Evolutionary conservation across 2,888 invertebrate species (phyloP), one percentile per base, ranked within the genome.

Genomic region (Heliconius hortense): DNA sequence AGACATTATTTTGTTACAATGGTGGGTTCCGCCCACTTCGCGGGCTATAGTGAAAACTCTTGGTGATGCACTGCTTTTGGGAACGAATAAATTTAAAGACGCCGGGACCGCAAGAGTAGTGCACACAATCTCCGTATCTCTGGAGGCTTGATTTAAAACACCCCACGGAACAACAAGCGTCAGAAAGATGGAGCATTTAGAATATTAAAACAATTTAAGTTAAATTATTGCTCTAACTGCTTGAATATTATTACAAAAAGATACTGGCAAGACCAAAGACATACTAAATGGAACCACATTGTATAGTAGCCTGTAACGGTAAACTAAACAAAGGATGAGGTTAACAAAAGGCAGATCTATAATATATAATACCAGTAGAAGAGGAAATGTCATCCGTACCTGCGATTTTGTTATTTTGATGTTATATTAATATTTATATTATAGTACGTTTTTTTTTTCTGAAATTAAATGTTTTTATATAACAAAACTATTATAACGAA

Each of bases 1-100:
- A 90, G 91, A 91, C 91, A 90, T 92, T 92, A 93, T 94, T 93
- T 93, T 92, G 93, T 94, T 91, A 94, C 94, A 94, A 93, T 93
- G 90, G 92, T 89, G 87, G 90, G 90, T 88, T 86, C 91, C 93
- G 89, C 94, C 93, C 92, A 94, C 93, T 89, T 89, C 83, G 85
- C 87, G 87, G 87, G 87, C 89, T 88, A 87, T 87, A 87, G 87
- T 88, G 86, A 87, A 85, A 84, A 89, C 88, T 89, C 89, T 89
- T 88, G 85, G 90, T 93, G 94, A 93, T 93, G 93, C 93, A 93
- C 90, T 89, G 92, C 92, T 93, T 92, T 90, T 85, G 89, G 90
- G 89, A 88, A 89, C 87, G 91, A 91, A 94, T 94, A 94, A 93
- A 94, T 93, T 93, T 91, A 89, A 86, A 86, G 85, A 87, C 87